phyloP scores from a whole-genome alignment of 2,113 vertebrate genomes.

The Podilymbus podiceps region DNA sequence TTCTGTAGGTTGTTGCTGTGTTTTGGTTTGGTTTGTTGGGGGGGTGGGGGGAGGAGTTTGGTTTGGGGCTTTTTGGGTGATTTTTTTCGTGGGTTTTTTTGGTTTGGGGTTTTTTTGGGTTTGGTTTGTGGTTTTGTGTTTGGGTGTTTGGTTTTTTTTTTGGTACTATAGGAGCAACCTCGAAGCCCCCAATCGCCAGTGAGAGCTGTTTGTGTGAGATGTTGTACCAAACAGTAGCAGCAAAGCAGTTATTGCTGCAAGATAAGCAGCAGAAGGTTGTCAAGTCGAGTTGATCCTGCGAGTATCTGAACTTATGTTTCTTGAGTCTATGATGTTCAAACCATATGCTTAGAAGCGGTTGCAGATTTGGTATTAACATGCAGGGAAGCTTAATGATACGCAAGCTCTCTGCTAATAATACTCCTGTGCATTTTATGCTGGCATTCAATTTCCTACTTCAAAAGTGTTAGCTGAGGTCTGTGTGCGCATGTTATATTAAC shows the following conservation, averaged over 20 bases:
- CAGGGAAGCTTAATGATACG: background rate
- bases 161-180: accelerated
- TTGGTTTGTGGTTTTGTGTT: too few species aligned
- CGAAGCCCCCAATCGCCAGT: background rate
- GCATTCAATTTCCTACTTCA: background rate
- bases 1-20: background rate
- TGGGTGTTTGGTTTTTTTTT: background rate
- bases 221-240: background rate
- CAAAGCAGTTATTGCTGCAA: background rate
- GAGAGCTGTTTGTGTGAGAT: background rate
- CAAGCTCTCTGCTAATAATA: background rate
- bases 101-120: too few species aligned
- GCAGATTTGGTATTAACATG: background rate
- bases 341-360: background rate
- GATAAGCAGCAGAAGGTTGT: background rate
- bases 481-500: background rate
- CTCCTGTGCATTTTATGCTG: background rate
- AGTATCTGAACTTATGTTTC: background rate
- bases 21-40: background rate
- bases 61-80: background rate
- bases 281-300: background rate
- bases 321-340: background rate
- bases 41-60: too few species aligned
- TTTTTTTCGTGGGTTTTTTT: too few species aligned
- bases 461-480: background rate